Evolutionary conservation across 1,140 invertebrate genomes (phyloP), one percentile per base, ranked within the genome.

Genomic region (Eumeta japonica): DNA sequence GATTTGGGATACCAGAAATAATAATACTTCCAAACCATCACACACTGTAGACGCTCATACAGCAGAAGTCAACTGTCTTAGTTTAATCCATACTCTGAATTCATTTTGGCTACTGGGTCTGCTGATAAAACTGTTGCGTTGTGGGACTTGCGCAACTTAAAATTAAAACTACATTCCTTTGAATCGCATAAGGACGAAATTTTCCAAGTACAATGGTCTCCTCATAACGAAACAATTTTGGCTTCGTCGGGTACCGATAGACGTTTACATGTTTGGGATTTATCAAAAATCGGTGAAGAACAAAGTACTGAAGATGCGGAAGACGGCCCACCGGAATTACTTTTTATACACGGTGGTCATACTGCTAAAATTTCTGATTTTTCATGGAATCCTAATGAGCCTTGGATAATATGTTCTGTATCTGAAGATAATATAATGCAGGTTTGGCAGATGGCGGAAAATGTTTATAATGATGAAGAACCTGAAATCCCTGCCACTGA

Each of bases 401-500:
- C 96, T 0, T 99, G 97, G 97, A 95, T 99, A 14, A 97, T 99
- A 52, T 99, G 97, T 59, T 98, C 96, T 0, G 97, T 99, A 1
- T 98, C 95, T 1, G 97, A 99, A 75, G 97, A n/a, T n/a, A 99
- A 99, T 62, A 99, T 99, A 48, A 98, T 99, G 95, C 97, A 99
- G 84, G 89, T 92, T n/a, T n/a, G n/a, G n/a, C n/a, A n/a, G n/a
- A n/a, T n/a, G n/a, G n/a, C n/a, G n/a, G n/a, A n/a, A n/a, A n/a
- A n/a, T n/a, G n/a, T n/a, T n/a, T n/a, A n/a, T n/a, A n/a, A n/a
- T n/a, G n/a, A n/a, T n/a, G n/a, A n/a, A n/a, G n/a, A n/a, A n/a
- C n/a, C n/a, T n/a, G n/a, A n/a, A n/a, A n/a, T n/a, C n/a, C n/a
- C n/a, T n/a, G n/a, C n/a, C n/a, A n/a, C n/a, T n/a, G n/a, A n/a